phyloP scores from a whole-genome alignment of 2,888 invertebrate genomes.

The Lepidochrysops patricia region DNA sequence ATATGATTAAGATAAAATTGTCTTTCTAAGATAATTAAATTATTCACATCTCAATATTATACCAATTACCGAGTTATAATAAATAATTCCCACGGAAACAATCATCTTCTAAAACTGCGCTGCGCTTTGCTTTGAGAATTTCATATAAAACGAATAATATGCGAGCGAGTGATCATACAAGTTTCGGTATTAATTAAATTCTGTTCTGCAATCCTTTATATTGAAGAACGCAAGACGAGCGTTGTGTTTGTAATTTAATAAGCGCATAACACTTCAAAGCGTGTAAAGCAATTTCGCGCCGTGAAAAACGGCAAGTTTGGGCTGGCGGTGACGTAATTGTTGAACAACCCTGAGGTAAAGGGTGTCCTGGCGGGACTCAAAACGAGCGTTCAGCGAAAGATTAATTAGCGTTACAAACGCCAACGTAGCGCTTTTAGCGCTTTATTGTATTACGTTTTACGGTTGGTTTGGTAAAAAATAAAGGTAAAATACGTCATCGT shows the following conservation, averaged over 20 bases:
- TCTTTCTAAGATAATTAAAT: too few relatives aligned
- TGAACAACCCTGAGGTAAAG: constrained; percentile 42
- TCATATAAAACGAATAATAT: neutral
- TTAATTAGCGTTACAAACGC: constrained; percentile 66
- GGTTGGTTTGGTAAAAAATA: too few relatives aligned
- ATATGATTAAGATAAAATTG: too few relatives aligned
- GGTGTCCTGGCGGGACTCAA: neutral
- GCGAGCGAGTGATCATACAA: neutral
- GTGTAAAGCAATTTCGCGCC: constrained; percentile 66
- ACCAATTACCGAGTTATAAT: too few relatives aligned
- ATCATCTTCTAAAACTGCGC: neutral
- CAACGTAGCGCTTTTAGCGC: constrained; percentile 47
- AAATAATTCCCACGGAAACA: too few relatives aligned
- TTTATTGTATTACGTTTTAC: too few relatives aligned
- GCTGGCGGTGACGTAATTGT: constrained; percentile 62
- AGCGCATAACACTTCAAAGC: constrained; percentile 69
- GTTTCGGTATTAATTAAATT: neutral
- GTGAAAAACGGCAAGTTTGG: constrained; percentile 67
- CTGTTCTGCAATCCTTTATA: constrained; percentile 1
- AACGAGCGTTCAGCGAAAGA: constrained; percentile 51
- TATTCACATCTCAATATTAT: too few relatives aligned
- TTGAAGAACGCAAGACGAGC: constrained; percentile 21
- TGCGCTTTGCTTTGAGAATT: neutral
- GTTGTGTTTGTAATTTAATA: constrained; percentile 62
- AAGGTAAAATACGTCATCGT: too few relatives aligned